Percentiles rank a stretch among this genome's conserved stretches.
Conservation (phyloP, 2,888 invertebrate species). For the Zaprionus bogoriensis region DNA sequence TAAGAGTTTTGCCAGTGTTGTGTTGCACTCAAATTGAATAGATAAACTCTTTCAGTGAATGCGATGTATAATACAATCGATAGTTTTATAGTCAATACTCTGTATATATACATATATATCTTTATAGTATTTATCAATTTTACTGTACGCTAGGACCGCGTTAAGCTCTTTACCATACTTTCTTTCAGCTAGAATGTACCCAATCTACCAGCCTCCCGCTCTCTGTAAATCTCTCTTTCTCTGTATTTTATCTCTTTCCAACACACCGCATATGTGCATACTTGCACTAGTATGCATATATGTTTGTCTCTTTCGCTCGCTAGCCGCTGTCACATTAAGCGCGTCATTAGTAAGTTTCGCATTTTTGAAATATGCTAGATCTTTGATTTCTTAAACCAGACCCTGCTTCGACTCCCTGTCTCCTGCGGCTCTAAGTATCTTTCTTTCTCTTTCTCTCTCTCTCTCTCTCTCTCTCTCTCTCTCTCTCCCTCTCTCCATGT, state of each 20-base stretch:
- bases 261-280: slow-evolving; percentile 6
- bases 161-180: slow-evolving; percentile 31
- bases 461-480: not conserved
- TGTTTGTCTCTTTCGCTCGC: slow-evolving; percentile 35
- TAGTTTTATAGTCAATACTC: slow-evolving; percentile 16
- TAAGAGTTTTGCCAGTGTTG: slow-evolving; percentile 47
- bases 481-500: slow-evolving; percentile 3
- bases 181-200: slow-evolving; percentile 26
- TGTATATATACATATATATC: slow-evolving; percentile 12
- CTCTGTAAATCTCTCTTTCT: not conserved
- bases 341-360: slow-evolving; percentile 45
- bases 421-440: not conserved
- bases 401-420: not conserved
- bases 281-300: slow-evolving; percentile 6
- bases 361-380: not conserved
- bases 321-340: slow-evolving; percentile 34
- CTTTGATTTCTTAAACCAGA: not conserved
- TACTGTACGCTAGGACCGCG: slow-evolving; percentile 27
- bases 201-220: not conserved
- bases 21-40: slow-evolving; percentile 36
- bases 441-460: not conserved
- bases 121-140: slow-evolving; percentile 2
- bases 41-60: slow-evolving; percentile 13
- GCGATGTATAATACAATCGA: slow-evolving; percentile 48
- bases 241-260: slow-evolving; percentile 13